Percentiles rank a stretch among this genome's conserved stretches.
These are phyloP conservation scores for Cyaniris semiargus DNA, from an alignment of 2,888 invertebrate species.

Conservation along the genomic window DNA sequence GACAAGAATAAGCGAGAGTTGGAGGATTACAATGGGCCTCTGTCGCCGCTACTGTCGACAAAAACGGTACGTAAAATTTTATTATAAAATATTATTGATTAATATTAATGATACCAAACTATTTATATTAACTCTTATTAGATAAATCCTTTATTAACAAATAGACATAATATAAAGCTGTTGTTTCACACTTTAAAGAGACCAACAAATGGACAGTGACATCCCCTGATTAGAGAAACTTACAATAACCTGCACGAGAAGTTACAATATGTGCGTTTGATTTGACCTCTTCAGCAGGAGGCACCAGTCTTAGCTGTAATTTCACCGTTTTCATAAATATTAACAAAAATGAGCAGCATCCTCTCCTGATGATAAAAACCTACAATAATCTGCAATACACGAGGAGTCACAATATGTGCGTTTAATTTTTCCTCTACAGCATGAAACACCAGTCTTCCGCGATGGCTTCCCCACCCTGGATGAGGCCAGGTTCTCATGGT, in stretches of 20 bases:
- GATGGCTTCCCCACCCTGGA: conserved; percentile 63
- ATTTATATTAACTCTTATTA: no score
- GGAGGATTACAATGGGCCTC: conserved; percentile 56
- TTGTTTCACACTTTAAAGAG: no score
- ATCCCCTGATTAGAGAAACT: no score
- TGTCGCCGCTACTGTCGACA: conserved; percentile 53
- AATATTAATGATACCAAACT: neutral
- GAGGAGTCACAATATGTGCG: neutral
- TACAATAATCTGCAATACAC: neutral
- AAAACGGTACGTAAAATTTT: conserved; percentile 56
- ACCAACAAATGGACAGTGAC: no score
- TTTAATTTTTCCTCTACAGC: conserved; percentile 42
- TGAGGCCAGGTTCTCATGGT: conserved; percentile 70
- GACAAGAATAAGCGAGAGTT: conserved; percentile 69
- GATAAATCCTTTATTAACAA: no score
- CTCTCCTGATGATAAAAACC: neutral
- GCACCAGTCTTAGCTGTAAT: no score
- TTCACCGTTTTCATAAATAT: neutral
- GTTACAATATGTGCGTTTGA: no score
- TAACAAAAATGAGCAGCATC: neutral
- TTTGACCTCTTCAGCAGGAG: no score
- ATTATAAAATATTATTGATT: neutral
- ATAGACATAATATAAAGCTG: no score
- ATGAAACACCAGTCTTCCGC: conserved; percentile 59
- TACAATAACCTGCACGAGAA: no score